phyloP scores from a whole-genome alignment of 2,797 vertebrate genomes.

The Sylvia borin region DNA sequence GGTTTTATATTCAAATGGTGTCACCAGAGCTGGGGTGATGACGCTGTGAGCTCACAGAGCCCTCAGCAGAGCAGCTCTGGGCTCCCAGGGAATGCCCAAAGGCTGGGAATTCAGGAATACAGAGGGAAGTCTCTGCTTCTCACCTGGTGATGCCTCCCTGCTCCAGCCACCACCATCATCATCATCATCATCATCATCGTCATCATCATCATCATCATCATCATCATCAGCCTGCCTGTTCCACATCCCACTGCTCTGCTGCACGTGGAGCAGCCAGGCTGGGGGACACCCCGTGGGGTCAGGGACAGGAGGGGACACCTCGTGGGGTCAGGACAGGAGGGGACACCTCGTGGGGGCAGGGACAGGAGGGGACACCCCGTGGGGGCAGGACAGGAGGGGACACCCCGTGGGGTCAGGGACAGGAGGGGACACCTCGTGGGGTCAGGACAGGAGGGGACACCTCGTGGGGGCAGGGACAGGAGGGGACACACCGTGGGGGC shows the following conservation, averaged over 20 bases:
- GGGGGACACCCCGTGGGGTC: fast-evolving
- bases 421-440: too few relatives aligned
- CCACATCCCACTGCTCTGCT: not conserved
- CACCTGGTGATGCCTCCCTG: not conserved
- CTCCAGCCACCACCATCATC: not conserved
- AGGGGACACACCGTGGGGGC: not conserved
- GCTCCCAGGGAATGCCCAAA: not conserved
- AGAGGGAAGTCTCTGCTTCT: fast-evolving
- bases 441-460: too few relatives aligned
- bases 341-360: too few relatives aligned
- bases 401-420: too few relatives aligned
- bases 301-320: fast-evolving
- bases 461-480: too few relatives aligned
- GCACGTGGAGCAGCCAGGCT: not conserved
- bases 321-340: too few relatives aligned
- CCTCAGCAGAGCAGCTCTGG: not conserved
- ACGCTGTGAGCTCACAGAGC: not conserved
- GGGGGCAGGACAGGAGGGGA: not conserved
- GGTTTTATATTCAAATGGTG: not conserved
- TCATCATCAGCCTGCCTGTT: not conserved
- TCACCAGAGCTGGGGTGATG: not conserved
- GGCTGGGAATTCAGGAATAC: fast-evolving
- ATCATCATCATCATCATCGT: fast-evolving
- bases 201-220: not conserved
- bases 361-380: not conserved